Conservation (phyloP, 2,888 invertebrate genomes). For the Trichogramma evanescens region DNA sequence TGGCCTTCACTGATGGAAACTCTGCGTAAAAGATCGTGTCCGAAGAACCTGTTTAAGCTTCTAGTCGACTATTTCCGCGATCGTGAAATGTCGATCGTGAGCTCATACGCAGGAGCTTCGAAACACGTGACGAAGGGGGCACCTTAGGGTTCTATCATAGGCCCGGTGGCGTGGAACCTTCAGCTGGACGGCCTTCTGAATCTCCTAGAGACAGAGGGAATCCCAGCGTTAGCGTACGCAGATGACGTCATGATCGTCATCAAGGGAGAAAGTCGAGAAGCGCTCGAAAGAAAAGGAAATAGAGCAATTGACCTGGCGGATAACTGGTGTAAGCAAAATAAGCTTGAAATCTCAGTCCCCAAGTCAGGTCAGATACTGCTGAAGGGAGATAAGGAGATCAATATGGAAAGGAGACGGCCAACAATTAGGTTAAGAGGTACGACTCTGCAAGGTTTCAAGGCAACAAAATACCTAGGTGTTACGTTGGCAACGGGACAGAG, state of each 20-base stretch:
- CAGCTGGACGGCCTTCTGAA: neutral
- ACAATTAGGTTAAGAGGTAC: neutral
- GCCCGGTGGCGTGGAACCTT: neutral
- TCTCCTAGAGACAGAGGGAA: neutral
- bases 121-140: neutral
- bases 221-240: neutral
- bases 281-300: neutral
- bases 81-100: neutral
- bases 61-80: slow-evolving; percentile 9
- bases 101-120: neutral
- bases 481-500: too few species aligned
- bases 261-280: neutral
- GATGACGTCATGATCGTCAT: slow-evolving; percentile 7
- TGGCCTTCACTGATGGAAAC: too few species aligned
- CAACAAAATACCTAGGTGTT: slow-evolving; percentile 4
- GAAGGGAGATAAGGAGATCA: too few species aligned
- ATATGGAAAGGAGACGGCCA: too few species aligned
- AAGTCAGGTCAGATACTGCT: slow-evolving; percentile 7
- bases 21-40: too few species aligned
- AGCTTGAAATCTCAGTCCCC: slow-evolving; percentile 6
- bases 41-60: neutral
- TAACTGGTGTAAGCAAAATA: slow-evolving; percentile 3
- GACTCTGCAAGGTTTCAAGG: too few species aligned
- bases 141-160: too few species aligned
- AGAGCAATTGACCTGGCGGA: neutral